phyloP scores from a whole-genome alignment of 2,797 vertebrate species.

The Epinephelus awoara region DNA sequence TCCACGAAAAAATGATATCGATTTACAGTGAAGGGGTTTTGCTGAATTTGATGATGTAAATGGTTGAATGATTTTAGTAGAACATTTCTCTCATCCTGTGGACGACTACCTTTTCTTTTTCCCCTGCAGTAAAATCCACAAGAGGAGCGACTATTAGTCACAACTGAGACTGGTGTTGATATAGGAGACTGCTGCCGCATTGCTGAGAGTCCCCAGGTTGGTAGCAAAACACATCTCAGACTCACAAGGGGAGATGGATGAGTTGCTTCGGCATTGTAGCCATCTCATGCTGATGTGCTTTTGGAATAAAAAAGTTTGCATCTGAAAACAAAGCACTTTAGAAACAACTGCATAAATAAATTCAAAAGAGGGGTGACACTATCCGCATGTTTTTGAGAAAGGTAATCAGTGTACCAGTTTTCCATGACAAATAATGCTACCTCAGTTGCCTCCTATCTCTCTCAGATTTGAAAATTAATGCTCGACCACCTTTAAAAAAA shows the following conservation, averaged over 20 bases:
- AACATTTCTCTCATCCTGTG: slow-evolving; percentile 19
- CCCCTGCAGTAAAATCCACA: slow-evolving; percentile 46
- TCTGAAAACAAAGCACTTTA: slow-evolving; percentile 3
- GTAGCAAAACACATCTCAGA: slow-evolving; percentile 32
- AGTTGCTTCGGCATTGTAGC: slow-evolving; percentile 7
- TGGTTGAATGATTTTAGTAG: not conserved
- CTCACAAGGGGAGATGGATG: not conserved
- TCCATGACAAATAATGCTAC: not conserved
- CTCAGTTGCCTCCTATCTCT: slow-evolving; percentile 7
- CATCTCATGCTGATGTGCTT: not conserved
- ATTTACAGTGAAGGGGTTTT: not conserved
- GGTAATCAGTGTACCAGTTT: not conserved
- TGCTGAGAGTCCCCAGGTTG: slow-evolving; percentile 35
- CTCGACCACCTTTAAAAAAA: not conserved
- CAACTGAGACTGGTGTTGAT: slow-evolving; percentile 26
- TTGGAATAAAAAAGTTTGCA: slow-evolving; percentile 3
- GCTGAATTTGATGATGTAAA: slow-evolving; percentile 12
- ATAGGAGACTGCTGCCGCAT: slow-evolving; percentile 25
- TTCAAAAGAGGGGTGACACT: not conserved
- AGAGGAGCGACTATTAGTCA: slow-evolving; percentile 46
- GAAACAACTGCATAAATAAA: not conserved
- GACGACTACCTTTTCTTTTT: slow-evolving; percentile 16
- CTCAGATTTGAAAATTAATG: slow-evolving; percentile 21
- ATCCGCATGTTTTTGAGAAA: not conserved
- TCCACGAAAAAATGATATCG: not conserved